phyloP scores from a whole-genome alignment of 2,113 vertebrate genomes.

The Brachyhypopomus gauderio region DNA sequence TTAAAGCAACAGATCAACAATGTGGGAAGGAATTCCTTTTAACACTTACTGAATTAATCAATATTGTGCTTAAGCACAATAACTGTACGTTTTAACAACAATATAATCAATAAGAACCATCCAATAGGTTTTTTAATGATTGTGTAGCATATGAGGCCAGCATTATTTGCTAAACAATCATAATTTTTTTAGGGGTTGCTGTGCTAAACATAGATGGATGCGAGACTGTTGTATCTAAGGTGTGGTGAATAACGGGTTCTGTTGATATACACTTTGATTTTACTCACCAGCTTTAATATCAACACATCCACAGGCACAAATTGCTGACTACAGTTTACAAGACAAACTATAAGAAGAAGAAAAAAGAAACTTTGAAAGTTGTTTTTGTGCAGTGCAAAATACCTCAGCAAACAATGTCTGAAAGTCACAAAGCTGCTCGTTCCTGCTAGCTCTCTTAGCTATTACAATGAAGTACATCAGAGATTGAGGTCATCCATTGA shows the following conservation, averaged over 20 bases:
- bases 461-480: conserved; percentile 63
- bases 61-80: too few species aligned
- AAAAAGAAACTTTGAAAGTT: conserved; percentile 52
- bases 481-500: conserved; percentile 74
- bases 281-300: neutral
- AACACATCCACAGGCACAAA: conserved; percentile 26
- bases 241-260: neutral
- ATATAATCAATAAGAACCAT: neutral
- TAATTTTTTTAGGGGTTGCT: too few species aligned
- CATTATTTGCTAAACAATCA: too few species aligned
- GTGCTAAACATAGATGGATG: too few species aligned
- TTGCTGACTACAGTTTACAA: conserved; percentile 21
- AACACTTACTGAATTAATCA: neutral
- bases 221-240: too few species aligned
- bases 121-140: too few species aligned
- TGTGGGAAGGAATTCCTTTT: neutral
- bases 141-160: too few species aligned
- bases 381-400: conserved; percentile 49
- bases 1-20: conserved; percentile 13
- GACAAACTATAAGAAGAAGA: conserved; percentile 42
- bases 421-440: conserved; percentile 62
- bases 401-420: conserved; percentile 60
- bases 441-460: conserved; percentile 55
- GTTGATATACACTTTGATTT: neutral
- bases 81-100: too few species aligned